Percentiles rank a stretch among this genome's conserved stretches.
phyloP scores from a whole-genome alignment of 2,113 vertebrate genomes.

The Gavia stellata region DNA sequence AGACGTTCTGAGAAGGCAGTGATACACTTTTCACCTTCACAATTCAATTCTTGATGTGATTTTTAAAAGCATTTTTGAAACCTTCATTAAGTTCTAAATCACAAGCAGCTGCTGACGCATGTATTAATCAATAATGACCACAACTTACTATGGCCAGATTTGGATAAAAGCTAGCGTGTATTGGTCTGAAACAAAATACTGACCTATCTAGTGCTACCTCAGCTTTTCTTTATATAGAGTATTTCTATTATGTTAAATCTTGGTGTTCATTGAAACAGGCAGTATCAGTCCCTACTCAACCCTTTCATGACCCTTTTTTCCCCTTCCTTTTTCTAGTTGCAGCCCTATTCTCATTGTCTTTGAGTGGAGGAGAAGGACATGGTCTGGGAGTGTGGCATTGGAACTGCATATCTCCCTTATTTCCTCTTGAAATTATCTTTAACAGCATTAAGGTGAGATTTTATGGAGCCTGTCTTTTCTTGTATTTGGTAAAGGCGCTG shows the following conservation, averaged over 20 bases:
- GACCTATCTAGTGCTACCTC: background rate
- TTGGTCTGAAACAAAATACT: background rate
- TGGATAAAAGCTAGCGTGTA: background rate
- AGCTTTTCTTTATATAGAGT: background rate
- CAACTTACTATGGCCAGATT: background rate
- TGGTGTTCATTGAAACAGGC: background rate
- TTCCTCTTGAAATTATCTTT: background rate
- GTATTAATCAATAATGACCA: background rate
- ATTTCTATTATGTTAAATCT: background rate
- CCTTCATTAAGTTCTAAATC: background rate
- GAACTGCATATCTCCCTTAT: background rate
- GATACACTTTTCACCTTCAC: background rate
- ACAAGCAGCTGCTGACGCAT: background rate
- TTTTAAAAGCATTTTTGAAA: background rate
- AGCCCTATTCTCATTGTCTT: background rate
- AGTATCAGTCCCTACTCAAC: background rate
- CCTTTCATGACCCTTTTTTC: background rate
- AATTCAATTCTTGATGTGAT: background rate
- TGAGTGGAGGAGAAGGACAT: background rate
- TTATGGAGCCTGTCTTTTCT: background rate
- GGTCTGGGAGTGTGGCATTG: background rate
- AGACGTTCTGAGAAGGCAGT: background rate
- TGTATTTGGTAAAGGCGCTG: background rate
- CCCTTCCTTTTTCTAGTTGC: background rate
- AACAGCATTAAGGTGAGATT: background rate